Conservation (phyloP, 2,113 vertebrate species). For the Triplophysa tibetana region DNA sequence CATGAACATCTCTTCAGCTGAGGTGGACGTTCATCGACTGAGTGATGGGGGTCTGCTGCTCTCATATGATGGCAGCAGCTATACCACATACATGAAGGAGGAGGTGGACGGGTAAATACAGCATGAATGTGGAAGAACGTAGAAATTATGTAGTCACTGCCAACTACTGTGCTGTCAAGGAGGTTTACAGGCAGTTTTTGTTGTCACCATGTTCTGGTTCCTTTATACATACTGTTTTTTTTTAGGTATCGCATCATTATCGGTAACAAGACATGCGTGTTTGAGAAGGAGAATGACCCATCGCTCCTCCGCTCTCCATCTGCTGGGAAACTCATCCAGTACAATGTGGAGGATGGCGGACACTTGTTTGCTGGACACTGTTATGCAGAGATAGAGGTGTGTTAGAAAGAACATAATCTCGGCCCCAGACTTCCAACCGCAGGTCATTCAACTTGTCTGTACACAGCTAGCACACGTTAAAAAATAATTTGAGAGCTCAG, state of each 20-base stretch:
- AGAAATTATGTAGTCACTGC: too few species aligned
- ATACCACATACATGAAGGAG: slow-evolving; percentile 99
- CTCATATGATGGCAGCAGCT: slow-evolving; percentile 97
- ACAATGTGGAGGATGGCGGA: slow-evolving; percentile 93
- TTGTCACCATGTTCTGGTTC: too few species aligned
- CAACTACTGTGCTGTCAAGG: not conserved
- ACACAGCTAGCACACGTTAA: too few species aligned
- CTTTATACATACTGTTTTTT: slow-evolving; percentile 2
- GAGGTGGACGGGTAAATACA: slow-evolving; percentile 88
- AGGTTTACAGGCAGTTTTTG: too few species aligned
- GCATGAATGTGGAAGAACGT: not conserved
- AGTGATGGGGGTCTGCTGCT: slow-evolving; percentile 93
- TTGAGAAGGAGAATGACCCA: slow-evolving; percentile 97
- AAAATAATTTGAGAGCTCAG: too few species aligned
- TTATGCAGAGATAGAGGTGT: slow-evolving; percentile 97
- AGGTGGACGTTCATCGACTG: slow-evolving; percentile 93
- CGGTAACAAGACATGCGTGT: slow-evolving; percentile 98
- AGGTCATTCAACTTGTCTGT: not conserved
- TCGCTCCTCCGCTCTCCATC: slow-evolving; percentile 93
- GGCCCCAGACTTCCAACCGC: not conserved
- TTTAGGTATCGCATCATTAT: slow-evolving; percentile 96
- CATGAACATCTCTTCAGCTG: slow-evolving; percentile 89
- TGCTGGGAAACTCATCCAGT: slow-evolving; percentile 96
- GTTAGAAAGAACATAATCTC: not conserved
- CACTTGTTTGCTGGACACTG: slow-evolving; percentile 96